phyloP scores from a whole-genome alignment of 2,888 invertebrate genomes.

The Hoplodrina blanda region DNA sequence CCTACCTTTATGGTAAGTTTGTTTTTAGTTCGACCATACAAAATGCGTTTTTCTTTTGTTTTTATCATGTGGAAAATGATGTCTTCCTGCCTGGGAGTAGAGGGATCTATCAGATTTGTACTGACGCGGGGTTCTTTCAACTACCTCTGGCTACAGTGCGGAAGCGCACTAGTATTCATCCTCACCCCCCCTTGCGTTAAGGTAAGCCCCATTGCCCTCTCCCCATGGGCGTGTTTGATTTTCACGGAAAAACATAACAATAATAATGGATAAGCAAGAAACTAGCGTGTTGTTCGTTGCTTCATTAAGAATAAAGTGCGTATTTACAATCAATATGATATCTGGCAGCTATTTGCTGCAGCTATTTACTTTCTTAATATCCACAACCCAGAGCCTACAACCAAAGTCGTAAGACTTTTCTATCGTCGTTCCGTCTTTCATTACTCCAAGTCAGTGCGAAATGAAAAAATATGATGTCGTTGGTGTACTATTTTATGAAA shows the following conservation, averaged over 20 bases:
- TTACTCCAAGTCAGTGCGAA: neutral
- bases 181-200: too few relatives aligned
- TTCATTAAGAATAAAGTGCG: neutral
- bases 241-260: neutral
- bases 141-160: neutral
- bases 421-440: neutral
- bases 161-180: neutral
- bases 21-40: neutral
- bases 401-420: neutral
- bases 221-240: neutral
- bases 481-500: neutral
- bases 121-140: neutral
- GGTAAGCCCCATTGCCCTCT: neutral
- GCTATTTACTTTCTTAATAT: neutral
- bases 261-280: neutral
- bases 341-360: neutral
- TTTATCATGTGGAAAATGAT: too few relatives aligned
- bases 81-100: too few relatives aligned
- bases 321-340: neutral
- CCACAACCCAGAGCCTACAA: neutral
- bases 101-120: neutral
- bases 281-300: neutral
- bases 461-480: neutral
- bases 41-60: too few relatives aligned
- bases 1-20: slow-evolving; percentile 94